Evolutionary conservation across 1,140 invertebrate genomes (phyloP).

Genomic region (Neomicropteryx cornuta): DNA sequence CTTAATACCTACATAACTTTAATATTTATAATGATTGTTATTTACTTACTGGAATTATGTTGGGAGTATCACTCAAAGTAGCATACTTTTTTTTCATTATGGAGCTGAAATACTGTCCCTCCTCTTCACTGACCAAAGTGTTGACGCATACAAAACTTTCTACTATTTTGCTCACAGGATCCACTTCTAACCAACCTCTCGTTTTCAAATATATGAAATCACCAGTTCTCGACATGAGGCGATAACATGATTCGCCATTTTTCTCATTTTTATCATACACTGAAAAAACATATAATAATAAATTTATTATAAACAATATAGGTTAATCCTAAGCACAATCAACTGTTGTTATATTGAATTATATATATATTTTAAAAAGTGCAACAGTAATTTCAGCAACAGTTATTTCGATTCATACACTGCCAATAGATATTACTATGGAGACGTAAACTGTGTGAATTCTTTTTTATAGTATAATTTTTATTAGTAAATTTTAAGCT

Average conservation of each 20-base stretch:
- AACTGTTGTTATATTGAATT: background rate
- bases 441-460: too few species aligned
- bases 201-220: constrained; percentile 71
- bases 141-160: constrained; percentile 78
- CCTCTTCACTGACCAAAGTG: constrained; percentile 59
- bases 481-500: constrained; percentile 5
- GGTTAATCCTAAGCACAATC: background rate
- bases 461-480: too few species aligned
- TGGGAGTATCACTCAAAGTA: background rate
- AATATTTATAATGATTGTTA: constrained; percentile 1
- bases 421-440: too few species aligned
- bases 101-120: constrained; percentile 52
- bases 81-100: constrained; percentile 64
- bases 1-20: constrained; percentile 4
- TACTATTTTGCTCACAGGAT: constrained; percentile 55
- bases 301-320: background rate
- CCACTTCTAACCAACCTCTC: constrained; percentile 65
- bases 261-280: constrained; percentile 70
- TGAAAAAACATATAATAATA: constrained; percentile 31
- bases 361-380: constrained; percentile 1
- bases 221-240: constrained; percentile 65
- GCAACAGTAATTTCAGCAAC: too few species aligned
- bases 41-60: background rate
- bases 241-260: constrained; percentile 69
- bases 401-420: too few species aligned